Evolutionary conservation across 2,113 vertebrate genomes (phyloP).

Genomic region (Malurus elegans): DNA sequence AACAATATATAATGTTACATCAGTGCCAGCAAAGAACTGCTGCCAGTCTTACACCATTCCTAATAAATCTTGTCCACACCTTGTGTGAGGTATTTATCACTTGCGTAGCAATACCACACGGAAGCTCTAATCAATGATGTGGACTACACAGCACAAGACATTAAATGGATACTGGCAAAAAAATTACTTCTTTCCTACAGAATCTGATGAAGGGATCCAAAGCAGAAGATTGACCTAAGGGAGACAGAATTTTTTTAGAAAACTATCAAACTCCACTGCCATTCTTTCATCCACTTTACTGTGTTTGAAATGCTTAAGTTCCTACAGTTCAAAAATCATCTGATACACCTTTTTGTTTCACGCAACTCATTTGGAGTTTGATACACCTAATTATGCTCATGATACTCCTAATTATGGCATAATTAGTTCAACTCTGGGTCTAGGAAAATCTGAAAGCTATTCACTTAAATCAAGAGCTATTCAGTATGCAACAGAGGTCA

Average conservation of each 20-base stretch:
- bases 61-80: fast-evolving
- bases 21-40: neutral
- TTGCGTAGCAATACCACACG: neutral
- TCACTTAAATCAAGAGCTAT: neutral
- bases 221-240: neutral
- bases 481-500: neutral
- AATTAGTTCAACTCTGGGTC: neutral
- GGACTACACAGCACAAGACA: neutral
- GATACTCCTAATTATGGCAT: neutral
- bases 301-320: neutral
- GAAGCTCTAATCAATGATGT: neutral
- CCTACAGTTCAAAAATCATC: neutral
- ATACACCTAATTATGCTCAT: neutral
- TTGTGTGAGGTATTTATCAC: neutral
- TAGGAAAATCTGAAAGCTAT: neutral
- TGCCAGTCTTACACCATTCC: neutral
- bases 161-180: neutral
- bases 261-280: neutral
- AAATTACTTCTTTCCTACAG: neutral
- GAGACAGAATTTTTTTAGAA: neutral
- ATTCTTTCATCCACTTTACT: neutral
- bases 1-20: neutral
- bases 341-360: neutral
- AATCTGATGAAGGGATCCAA: neutral
- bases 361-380: neutral